Evolutionary conservation across 2,888 invertebrate species (phyloP).

Genomic region (Limnephilus auricula): DNA sequence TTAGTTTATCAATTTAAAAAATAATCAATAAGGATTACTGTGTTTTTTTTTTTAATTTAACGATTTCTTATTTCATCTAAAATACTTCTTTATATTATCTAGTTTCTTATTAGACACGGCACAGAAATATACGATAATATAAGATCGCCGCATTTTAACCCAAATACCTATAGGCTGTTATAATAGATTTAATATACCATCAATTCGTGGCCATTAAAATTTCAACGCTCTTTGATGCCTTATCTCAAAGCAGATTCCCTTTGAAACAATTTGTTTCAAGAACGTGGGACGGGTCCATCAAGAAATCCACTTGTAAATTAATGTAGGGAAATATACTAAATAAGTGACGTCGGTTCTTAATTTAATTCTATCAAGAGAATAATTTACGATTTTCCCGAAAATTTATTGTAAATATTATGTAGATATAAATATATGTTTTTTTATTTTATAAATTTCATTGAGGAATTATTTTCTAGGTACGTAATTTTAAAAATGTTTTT

Average conservation of each 20-base stretch:
- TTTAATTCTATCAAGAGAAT: neutral
- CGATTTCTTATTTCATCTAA: neutral
- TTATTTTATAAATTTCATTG: no score
- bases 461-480: no score
- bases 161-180: neutral
- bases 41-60: neutral
- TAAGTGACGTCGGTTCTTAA: neutral
- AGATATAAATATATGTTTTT: no score
- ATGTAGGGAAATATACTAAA: neutral
- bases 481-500: no score
- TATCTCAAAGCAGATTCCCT: constrained; percentile 5
- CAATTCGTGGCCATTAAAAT: neutral
- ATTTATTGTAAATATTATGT: no score
- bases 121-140: neutral
- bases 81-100: neutral
- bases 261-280: neutral
- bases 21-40: no score
- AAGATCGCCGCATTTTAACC: neutral
- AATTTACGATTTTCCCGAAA: neutral
- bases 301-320: neutral
- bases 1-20: no score
- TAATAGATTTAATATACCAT: neutral
- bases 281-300: neutral
- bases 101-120: neutral
- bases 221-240: neutral